phyloP scores from a whole-genome alignment of 2,113 vertebrate genomes.

The Rhizomys pruinosus region DNA sequence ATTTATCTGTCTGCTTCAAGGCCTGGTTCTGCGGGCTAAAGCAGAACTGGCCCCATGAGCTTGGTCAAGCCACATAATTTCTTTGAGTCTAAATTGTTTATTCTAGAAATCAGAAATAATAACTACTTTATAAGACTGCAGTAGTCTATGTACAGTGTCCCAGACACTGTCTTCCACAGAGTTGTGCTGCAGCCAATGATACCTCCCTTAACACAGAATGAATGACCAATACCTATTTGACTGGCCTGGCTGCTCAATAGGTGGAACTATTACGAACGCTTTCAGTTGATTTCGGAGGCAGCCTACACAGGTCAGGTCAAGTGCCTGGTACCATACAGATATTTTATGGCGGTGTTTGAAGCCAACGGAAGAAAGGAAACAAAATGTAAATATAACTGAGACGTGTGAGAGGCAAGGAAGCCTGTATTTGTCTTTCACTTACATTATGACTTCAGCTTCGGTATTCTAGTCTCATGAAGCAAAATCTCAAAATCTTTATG shows the following conservation, averaged over 20 bases:
- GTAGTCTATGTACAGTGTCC: not conserved
- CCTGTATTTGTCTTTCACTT: not conserved
- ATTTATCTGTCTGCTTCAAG: rapidly evolving
- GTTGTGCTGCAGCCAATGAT: not conserved
- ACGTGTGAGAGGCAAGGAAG: not conserved
- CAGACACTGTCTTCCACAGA: not conserved
- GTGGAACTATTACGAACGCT: not conserved
- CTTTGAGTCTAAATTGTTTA: not conserved
- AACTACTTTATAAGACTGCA: not conserved
- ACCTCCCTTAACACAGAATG: not conserved
- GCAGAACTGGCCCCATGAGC: not conserved
- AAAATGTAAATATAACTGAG: not conserved
- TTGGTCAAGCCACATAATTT: not conserved
- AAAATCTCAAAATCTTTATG: not conserved
- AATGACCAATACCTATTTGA: not conserved
- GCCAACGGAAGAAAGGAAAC: not conserved
- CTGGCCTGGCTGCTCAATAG: not conserved
- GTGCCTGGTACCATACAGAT: not conserved
- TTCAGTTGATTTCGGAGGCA: not conserved
- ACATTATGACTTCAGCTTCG: not conserved
- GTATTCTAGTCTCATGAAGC: not conserved
- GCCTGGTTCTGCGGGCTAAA: not conserved
- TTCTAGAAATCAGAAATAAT: constrained; percentile 1
- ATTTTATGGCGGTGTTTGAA: not conserved
- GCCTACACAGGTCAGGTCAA: not conserved